Evolutionary conservation across 1,140 invertebrate species (phyloP).

Genomic region (Acyrthosiphon pisum): DNA sequence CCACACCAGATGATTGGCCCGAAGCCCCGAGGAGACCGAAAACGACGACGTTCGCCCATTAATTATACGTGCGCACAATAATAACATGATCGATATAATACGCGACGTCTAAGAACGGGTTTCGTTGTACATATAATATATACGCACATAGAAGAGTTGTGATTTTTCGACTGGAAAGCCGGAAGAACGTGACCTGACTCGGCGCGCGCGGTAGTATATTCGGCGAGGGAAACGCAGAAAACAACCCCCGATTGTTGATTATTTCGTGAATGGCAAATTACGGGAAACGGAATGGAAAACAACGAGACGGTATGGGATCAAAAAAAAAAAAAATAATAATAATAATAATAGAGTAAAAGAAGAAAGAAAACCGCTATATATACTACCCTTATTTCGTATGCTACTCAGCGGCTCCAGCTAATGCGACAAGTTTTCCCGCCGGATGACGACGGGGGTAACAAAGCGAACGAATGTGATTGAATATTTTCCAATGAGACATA

Average conservation of each 20-base stretch:
- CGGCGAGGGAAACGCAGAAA: neutral
- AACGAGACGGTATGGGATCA: neutral
- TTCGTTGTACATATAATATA: neutral
- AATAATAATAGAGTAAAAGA: neutral
- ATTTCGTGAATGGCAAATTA: slow-evolving; percentile 5
- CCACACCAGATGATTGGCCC: neutral
- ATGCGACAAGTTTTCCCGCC: neutral
- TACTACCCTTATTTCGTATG: slow-evolving; percentile 19
- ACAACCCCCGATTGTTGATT: slow-evolving; percentile 2
- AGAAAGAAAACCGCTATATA: neutral
- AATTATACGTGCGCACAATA: slow-evolving; percentile 34
- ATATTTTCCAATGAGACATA: slow-evolving; percentile 12
- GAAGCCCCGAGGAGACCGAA: neutral
- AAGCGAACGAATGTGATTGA: slow-evolving; percentile 9
- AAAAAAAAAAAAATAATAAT: neutral
- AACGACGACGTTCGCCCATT: neutral
- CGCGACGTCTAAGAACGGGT: slow-evolving; percentile 11
- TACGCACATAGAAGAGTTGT: neutral
- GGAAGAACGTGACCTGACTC: slow-evolving; percentile 41
- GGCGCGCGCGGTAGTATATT: neutral
- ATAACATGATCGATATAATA: slow-evolving; percentile 36
- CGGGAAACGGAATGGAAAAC: slow-evolving; percentile 16
- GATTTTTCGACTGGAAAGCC: slow-evolving; percentile 51
- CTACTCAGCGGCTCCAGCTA: neutral
- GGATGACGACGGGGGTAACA: neutral